Percentiles rank a stretch among this genome's conserved stretches.
These are phyloP conservation scores for Aplidium turbinatum DNA, from an alignment of 23 tunicate species.

Conservation along the genomic window DNA sequence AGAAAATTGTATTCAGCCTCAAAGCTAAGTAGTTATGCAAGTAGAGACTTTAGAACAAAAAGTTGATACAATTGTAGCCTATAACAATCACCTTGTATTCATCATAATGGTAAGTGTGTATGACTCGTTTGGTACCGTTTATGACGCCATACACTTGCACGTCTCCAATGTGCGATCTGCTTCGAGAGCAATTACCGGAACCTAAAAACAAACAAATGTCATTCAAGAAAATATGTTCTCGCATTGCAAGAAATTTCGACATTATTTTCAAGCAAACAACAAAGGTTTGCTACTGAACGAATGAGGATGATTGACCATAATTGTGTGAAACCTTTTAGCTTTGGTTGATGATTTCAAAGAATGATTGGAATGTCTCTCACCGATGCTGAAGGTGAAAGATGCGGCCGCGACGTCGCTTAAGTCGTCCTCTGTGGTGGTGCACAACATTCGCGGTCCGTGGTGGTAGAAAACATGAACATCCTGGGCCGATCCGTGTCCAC, in stretches of 20 bases:
- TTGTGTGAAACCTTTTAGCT: no score
- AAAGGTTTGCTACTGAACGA: no score
- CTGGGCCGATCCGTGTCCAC: conserved; percentile 45
- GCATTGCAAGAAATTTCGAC: background rate
- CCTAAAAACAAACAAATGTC: background rate
- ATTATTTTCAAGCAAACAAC: background rate
- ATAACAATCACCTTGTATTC: conserved; percentile 40
- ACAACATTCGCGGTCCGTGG: conserved; percentile 41
- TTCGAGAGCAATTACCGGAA: conserved; percentile 27
- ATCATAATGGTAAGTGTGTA: conserved; percentile 34
- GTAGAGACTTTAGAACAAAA: no score
- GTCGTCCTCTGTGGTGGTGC: conserved; percentile 39
- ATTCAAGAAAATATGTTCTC: no score
- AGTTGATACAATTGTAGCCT: no score
- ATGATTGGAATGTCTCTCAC: conserved; percentile 33
- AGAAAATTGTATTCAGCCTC: no score
- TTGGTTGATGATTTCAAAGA: background rate
- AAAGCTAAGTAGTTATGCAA: no score
- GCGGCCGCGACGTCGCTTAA: conserved; percentile 37
- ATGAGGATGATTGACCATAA: no score
- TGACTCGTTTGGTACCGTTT: background rate
- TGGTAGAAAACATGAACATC: conserved; percentile 39
- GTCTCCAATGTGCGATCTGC: conserved; percentile 31
- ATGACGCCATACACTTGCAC: conserved; percentile 38
- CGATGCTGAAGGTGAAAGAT: conserved; percentile 46